Base-by-base conservation (phyloP, 2,888 invertebrate genomes). In the Trachelus troglodyta region DNA sequence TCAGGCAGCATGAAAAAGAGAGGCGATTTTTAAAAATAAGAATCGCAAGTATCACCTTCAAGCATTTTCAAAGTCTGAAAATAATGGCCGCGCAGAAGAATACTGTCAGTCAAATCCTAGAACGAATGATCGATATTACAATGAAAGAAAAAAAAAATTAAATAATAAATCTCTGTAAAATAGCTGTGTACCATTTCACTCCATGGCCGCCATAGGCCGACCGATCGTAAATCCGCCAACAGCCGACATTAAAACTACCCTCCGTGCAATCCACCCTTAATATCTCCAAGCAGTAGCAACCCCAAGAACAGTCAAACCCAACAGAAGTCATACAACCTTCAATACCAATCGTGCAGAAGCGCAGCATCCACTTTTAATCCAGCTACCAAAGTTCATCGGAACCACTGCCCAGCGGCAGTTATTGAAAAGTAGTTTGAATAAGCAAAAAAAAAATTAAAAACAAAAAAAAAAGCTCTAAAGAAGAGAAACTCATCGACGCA, bases 221-320 rank as follows among this genome's bases (percentile, higher is more conserved):
- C 31, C 2, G 30, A 33, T 3, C 71, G 71, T 56, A 56, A 56
- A 56, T 15, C 40, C 40, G 40, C 23, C 40, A 40, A 40, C 40
- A 34, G 74, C 74, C 34, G 23, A 74, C 74, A 30, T 35, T 74
- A 74, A 74, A 74, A 74, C 74, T 34, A 74, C 74, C 74, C 74
- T 74, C 35, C 35, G 34, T 56, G 56, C 56, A 23, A 56, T 9
- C 56, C 56, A 56, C 56, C 56, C 56, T 56, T 15, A 56, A 56
- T 56, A 56, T 56, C 15, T 9, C 9, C 23, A 56, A 56, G 9
- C 56, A 56, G 56, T 23, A 9, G 56, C 9, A 56, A 23, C 56
- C 9, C 56, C 56, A 23, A 56, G 56, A 23, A 56, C 0, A 23
- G 23, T 4, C 6, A 1, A 40, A 40, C 40, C 40, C 15, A 23